Evolutionary conservation across 1,140 invertebrate genomes (phyloP).

Genomic region (Bombus waltoni): DNA sequence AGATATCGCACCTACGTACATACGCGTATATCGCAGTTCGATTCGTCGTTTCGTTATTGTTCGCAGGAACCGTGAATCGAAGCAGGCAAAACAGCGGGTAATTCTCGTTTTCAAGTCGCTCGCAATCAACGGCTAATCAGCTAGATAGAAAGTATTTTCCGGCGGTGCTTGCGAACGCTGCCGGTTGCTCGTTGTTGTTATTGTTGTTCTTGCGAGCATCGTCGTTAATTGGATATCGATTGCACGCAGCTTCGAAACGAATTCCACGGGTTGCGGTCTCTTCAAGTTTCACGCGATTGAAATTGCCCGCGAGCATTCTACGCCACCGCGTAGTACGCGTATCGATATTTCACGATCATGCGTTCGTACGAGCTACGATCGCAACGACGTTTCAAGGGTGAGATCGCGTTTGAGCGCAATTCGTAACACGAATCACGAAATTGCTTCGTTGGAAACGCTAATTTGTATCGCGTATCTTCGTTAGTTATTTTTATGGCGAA

Average conservation of each 20-base stretch:
- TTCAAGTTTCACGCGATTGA: constrained; percentile 23
- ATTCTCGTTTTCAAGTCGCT: not conserved
- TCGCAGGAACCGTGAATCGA: not conserved
- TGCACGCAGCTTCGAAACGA: not conserved
- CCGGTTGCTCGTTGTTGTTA: not conserved
- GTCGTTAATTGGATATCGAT: constrained; percentile 37
- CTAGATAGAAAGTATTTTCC: constrained; percentile 16
- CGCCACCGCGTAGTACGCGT: too few relatives aligned
- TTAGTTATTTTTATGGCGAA: not conserved
- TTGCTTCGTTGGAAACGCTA: not conserved
- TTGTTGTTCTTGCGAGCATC: constrained; percentile 19
- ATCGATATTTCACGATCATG: not conserved
- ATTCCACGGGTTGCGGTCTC: constrained; percentile 1
- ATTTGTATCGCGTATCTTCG: not conserved
- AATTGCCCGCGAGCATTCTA: not conserved
- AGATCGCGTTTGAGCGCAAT: not conserved
- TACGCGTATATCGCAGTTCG: too few relatives aligned
- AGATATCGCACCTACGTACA: not conserved
- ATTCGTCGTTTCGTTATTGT: constrained; percentile 4
- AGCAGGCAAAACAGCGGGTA: not conserved
- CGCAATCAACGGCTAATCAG: constrained; percentile 20
- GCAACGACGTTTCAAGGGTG: not conserved
- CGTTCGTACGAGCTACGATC: not conserved
- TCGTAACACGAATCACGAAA: not conserved
- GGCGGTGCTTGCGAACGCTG: not conserved